Evolutionary conservation across 2,888 invertebrate species (phyloP).

Genomic region (Ophion ellenae): DNA sequence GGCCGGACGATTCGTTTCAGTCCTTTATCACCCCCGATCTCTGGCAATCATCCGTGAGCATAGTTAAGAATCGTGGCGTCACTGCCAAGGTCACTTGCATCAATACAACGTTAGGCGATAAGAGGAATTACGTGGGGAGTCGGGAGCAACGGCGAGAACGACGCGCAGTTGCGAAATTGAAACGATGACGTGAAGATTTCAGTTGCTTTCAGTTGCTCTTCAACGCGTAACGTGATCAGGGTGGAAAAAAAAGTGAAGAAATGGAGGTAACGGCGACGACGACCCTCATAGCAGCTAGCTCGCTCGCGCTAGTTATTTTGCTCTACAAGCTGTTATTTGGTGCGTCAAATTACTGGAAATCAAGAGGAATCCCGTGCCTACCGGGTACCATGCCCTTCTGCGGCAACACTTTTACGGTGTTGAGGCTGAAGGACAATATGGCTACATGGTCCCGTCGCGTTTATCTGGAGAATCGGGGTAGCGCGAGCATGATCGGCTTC

Average conservation of each 20-base stretch:
- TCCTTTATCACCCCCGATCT: too few species aligned
- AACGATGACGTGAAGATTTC: background rate
- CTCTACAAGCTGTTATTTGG: background rate
- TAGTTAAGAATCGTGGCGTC: too few species aligned
- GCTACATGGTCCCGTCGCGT: constrained; percentile 20
- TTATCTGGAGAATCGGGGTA: background rate
- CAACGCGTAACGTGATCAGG: background rate
- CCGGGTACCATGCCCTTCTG: constrained; percentile 48
- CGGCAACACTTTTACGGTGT: constrained; percentile 49
- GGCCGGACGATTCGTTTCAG: too few species aligned
- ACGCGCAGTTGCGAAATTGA: too few species aligned
- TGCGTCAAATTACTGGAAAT: constrained; percentile 46
- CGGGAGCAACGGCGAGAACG: too few species aligned
- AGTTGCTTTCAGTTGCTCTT: too few species aligned
- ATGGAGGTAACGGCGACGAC: background rate
- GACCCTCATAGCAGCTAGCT: background rate
- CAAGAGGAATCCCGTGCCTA: constrained; percentile 48
- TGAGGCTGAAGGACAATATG: constrained; percentile 19
- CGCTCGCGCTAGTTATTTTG: background rate
- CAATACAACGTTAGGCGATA: too few species aligned
- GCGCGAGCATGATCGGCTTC: constrained; percentile 60
- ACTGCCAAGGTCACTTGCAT: too few species aligned
- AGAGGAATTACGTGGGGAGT: too few species aligned
- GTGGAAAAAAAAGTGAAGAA: background rate
- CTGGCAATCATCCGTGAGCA: too few species aligned